Evolutionary conservation across 2,888 invertebrate genomes (phyloP).

Genomic region (Liopterus haemorrhoidalis): DNA sequence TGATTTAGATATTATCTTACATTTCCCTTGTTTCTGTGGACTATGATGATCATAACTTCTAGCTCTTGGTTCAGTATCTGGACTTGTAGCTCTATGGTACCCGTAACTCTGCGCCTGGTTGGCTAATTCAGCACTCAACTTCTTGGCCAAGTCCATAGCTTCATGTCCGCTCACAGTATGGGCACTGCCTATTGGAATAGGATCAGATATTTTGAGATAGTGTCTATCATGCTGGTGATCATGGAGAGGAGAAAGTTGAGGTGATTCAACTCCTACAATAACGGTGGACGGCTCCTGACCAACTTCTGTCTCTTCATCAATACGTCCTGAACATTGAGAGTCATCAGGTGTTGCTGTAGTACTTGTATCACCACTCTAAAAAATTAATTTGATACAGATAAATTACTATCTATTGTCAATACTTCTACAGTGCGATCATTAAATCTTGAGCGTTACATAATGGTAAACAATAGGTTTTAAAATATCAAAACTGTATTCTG

Average conservation of each 20-base stretch:
- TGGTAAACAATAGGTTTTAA: constrained; percentile 15
- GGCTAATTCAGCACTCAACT: constrained; percentile 59
- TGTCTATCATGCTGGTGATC: constrained; percentile 30
- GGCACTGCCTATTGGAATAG: constrained; percentile 67
- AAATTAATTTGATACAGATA: constrained; percentile 22
- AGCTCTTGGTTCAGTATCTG: constrained; percentile 57
- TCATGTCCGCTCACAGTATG: constrained; percentile 78
- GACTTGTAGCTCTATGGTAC: constrained; percentile 49
- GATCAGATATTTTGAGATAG: constrained; percentile 59
- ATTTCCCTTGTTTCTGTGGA: constrained; percentile 47
- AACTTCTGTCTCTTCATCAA: constrained; percentile 63
- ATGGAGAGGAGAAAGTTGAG: constrained; percentile 27
- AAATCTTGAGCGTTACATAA: neutral
- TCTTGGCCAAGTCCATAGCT: constrained; percentile 67
- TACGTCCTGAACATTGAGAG: constrained; percentile 46
- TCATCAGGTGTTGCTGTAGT: constrained; percentile 52
- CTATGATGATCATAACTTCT: constrained; percentile 61
- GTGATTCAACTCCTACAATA: constrained; percentile 23
- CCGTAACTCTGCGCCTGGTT: too few relatives aligned
- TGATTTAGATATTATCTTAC: constrained; percentile 41
- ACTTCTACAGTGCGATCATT: neutral
- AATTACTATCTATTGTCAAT: too few relatives aligned
- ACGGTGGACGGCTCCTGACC: constrained; percentile 4
- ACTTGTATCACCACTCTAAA: constrained; percentile 59
- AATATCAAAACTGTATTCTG: constrained; percentile 4